Evolutionary conservation across 1,140 invertebrate genomes (phyloP).

Genomic region (Drosophila yakuba): DNA sequence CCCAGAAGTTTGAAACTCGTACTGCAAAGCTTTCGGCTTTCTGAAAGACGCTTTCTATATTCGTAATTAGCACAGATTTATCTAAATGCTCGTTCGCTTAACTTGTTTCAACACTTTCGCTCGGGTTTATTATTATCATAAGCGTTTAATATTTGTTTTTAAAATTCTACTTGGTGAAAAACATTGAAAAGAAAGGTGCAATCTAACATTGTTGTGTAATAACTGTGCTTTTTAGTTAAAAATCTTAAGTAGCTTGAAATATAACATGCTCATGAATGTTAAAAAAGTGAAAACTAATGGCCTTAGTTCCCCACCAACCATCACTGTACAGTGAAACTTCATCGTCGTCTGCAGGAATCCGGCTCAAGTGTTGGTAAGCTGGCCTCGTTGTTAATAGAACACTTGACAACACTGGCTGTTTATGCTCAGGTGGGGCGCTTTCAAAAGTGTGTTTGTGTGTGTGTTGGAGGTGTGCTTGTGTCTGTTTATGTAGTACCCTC

Average conservation of each 20-base stretch:
- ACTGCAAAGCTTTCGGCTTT: not conserved
- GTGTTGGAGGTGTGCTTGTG: slow-evolving; percentile 13
- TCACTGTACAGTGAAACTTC: slow-evolving; percentile 8
- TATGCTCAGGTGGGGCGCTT: slow-evolving; percentile 44
- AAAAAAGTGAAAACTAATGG: not conserved
- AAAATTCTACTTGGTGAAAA: not conserved
- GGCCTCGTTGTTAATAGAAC: slow-evolving; percentile 75
- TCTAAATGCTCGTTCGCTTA: not conserved
- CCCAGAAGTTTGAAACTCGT: slow-evolving; percentile 23
- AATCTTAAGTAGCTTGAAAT: not conserved
- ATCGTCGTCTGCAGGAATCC: slow-evolving; percentile 26
- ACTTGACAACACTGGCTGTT: slow-evolving; percentile 75
- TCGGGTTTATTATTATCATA: not conserved
- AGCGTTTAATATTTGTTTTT: not conserved
- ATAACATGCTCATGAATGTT: no score
- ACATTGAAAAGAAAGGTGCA: no score
- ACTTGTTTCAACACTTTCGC: not conserved
- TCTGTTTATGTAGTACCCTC: slow-evolving; percentile 69
- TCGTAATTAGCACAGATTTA: slow-evolving; percentile 10
- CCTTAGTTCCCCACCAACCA: not conserved
- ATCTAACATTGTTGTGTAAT: no score
- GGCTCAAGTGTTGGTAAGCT: slow-evolving; percentile 64
- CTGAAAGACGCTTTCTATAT: slow-evolving; percentile 4
- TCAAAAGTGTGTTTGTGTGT: not conserved
- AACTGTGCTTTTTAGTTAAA: not conserved